These are phyloP conservation scores for Benitochromis conjunctus DNA, from an alignment of 2,113 vertebrate genomes.

Conservation along the genomic window DNA sequence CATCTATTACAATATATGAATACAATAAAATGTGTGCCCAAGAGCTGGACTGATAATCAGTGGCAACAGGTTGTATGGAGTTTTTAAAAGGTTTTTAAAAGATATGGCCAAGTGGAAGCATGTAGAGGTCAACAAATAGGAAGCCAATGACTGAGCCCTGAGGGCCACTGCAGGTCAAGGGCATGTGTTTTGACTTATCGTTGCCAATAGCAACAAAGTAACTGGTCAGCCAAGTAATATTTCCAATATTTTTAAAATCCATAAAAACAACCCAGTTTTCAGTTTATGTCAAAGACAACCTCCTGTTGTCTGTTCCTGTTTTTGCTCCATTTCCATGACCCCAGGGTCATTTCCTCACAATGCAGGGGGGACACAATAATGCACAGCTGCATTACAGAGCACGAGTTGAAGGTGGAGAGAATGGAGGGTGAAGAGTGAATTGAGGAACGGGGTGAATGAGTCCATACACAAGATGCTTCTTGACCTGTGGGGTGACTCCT, in stretches of 20 bases:
- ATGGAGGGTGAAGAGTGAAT: not conserved
- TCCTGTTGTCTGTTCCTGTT: not conserved
- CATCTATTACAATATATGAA: not conserved
- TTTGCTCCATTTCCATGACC: not conserved
- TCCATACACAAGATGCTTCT: conserved; percentile 31
- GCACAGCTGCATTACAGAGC: conserved; percentile 2
- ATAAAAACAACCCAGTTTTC: not conserved
- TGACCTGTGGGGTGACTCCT: conserved; percentile 49
- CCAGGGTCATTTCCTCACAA: conserved; percentile 10
- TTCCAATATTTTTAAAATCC: not conserved
- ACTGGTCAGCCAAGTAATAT: not conserved
- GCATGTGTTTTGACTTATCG: not conserved
- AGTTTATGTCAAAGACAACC: not conserved
- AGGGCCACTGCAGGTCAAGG: not conserved
- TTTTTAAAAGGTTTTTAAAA: not conserved
- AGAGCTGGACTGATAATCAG: not conserved
- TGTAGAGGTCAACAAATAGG: not conserved
- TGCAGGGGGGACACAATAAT: not conserved
- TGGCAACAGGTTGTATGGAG: not conserved
- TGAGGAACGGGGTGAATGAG: conserved; percentile 38
- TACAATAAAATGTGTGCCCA: not conserved
- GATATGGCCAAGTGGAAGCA: not conserved
- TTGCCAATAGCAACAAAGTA: not conserved
- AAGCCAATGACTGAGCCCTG: not conserved
- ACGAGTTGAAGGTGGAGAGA: not conserved